A percentile compares a stretch with the other conserved stretches of the same genome.
Evolutionary conservation across 2,797 vertebrate genomes (phyloP).

Genomic region (Merluccius polli): DNA sequence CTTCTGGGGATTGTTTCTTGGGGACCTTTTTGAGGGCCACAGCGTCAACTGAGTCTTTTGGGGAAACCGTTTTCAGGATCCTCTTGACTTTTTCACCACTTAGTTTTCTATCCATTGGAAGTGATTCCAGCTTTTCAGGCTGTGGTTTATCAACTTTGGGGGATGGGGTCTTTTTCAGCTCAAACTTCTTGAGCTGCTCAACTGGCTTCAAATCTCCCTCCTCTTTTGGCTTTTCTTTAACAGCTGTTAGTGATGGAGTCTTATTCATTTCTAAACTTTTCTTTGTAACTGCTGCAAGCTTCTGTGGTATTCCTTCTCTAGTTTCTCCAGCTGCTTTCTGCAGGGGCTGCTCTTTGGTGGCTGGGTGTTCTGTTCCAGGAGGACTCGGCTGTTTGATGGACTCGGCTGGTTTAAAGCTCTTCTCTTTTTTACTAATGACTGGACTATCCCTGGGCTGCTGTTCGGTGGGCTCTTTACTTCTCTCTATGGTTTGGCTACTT

Average conservation of each 20-base stretch:
- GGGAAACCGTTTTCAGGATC: constrained; percentile 43
- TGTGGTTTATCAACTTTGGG: constrained; percentile 46
- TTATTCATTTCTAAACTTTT: constrained; percentile 36
- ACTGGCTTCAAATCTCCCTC: constrained; percentile 36
- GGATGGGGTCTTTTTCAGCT: constrained; percentile 58
- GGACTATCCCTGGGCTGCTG: constrained; percentile 17
- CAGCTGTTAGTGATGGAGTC: constrained; percentile 25
- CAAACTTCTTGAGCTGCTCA: constrained; percentile 48
- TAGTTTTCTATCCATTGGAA: constrained; percentile 45
- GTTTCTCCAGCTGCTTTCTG: constrained; percentile 33
- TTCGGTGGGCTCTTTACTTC: constrained; percentile 22
- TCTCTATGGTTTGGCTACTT: constrained; percentile 14
- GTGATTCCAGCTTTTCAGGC: constrained; percentile 39
- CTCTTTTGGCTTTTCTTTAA: constrained; percentile 36
- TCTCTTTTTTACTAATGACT: constrained; percentile 19
- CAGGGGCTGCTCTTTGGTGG: constrained; percentile 25
- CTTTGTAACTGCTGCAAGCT: constrained; percentile 43
- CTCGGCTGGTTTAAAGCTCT: constrained; percentile 13
- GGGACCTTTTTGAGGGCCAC: constrained; percentile 54
- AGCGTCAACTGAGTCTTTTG: constrained; percentile 56
- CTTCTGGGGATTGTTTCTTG: constrained; percentile 49
- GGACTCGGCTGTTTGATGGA: constrained; percentile 31
- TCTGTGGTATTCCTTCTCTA: constrained; percentile 32
- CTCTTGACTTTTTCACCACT: constrained; percentile 43
- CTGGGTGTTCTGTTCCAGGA: constrained; percentile 25